Conservation (phyloP, 2,888 invertebrate species). For the Athripsodes cinereus region DNA sequence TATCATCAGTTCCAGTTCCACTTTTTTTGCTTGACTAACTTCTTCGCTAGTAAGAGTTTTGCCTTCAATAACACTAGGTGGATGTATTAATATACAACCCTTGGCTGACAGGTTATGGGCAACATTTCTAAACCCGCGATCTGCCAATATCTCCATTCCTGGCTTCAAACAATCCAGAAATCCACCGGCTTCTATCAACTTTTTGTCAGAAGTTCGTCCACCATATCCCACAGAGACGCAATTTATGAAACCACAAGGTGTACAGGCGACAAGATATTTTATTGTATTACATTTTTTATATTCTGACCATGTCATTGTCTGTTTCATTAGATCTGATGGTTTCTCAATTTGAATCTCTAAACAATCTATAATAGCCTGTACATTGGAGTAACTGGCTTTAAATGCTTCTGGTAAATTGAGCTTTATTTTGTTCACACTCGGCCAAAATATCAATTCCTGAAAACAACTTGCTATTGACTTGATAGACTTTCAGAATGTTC, state of each 20-base stretch:
- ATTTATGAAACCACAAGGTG: constrained; percentile 6
- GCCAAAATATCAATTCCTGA: background rate
- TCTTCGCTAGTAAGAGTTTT: background rate
- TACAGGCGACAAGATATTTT: background rate
- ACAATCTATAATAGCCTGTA: background rate
- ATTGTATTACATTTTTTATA: background rate
- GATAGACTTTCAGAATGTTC: background rate
- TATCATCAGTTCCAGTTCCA: background rate
- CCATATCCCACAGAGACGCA: constrained; percentile 8
- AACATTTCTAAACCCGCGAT: constrained; percentile 7
- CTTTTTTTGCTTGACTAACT: background rate
- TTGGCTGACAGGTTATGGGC: background rate
- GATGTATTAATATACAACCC: background rate
- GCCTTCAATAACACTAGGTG: background rate
- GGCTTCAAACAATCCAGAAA: background rate
- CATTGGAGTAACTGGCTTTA: background rate
- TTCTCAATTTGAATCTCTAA: constrained; percentile 1
- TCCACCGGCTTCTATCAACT: background rate
- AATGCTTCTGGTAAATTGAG: background rate
- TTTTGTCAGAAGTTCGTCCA: constrained; percentile 3
- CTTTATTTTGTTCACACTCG: background rate
- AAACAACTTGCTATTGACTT: background rate
- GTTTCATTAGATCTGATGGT: background rate
- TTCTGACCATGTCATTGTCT: background rate
- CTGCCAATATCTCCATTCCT: constrained; percentile 4